phyloP scores from a whole-genome alignment of 2,888 invertebrate species.

The Actias luna region DNA sequence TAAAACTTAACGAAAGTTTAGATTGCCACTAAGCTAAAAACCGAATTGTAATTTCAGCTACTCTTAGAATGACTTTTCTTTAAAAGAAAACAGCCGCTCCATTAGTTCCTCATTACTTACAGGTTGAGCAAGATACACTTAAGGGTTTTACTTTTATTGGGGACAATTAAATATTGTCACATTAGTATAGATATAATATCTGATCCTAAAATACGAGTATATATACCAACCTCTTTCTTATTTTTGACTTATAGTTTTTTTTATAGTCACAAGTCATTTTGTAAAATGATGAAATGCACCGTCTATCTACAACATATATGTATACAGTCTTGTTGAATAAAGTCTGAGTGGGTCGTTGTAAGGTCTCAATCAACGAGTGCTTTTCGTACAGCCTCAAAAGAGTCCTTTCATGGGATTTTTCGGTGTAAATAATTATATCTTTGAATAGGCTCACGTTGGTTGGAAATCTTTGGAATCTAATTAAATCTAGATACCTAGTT shows the following conservation, averaged over 20 bases:
- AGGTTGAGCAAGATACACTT: too few species aligned
- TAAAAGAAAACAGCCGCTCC: too few species aligned
- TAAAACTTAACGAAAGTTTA: too few species aligned
- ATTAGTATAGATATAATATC: not conserved
- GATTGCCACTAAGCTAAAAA: too few species aligned
- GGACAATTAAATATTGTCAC: not conserved
- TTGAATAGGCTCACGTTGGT: conserved; percentile 30
- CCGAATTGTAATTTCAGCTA: too few species aligned
- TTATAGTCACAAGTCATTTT: not conserved
- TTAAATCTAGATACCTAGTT: not conserved
- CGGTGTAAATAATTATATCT: conserved; percentile 1
- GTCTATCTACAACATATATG: conserved; percentile 18
- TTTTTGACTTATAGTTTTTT: not conserved
- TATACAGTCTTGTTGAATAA: conserved; percentile 62
- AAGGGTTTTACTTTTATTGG: too few species aligned
- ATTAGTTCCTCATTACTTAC: too few species aligned
- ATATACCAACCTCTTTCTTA: not conserved
- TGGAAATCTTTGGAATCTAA: not conserved
- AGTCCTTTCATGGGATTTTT: conserved; percentile 37
- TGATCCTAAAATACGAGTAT: not conserved
- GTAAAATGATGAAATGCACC: conserved; percentile 1
- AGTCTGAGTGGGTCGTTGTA: conserved; percentile 70
- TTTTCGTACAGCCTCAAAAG: conserved; percentile 37
- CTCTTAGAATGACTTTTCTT: too few species aligned
- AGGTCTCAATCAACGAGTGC: conserved; percentile 50